Evolutionary conservation across 1,140 invertebrate genomes (phyloP), one percentile per base, ranked within the genome.

Genomic region (Drosophila varians): DNA sequence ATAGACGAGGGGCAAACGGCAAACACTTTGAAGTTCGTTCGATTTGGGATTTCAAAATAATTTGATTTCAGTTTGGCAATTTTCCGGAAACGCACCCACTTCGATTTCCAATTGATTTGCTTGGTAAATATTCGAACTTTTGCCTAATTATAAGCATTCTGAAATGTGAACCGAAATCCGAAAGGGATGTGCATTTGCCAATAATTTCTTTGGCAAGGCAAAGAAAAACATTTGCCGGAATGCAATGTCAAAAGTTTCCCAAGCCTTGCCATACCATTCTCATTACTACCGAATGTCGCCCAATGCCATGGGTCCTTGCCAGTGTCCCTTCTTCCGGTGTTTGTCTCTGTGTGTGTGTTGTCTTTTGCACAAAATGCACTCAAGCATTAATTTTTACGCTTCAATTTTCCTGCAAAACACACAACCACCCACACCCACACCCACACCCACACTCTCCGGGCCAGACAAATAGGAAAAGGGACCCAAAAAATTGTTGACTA

Each of bases 371-470:
- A 83, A 56, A 77, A 69, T 73, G 78, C 78, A 83, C 55, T 77
- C 69, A 65, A 83, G 78, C 78, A 83, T 80, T 83, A 77, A 83
- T 83, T 83, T 83, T 83, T 83, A 77, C 78, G 78, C 78, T 83
- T 83, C 78, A 83, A 83, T 83, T 83, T 83, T 74, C 74, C 66
- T 58, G 55, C 72, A 80, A 77, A 74, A 74, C 62, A 77, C 57
- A 80, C 46, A 74, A 56, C 47, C 38, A 72, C 57, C 51, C 52
- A 56, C 23, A 55, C 23, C 53, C 19, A 55, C 23, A 62, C 19
- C 25, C 12, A 43, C 36, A 1, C 36, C n/a, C 36, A 38, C 36
- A 38, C 36, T 6, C 36, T 34, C 36, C 1, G n/a, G 16, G 36
- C 6, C 36, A 38, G 36, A 38, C 52, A 51, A 48, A 48, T 28